Evolutionary conservation across 2,797 vertebrate genomes (phyloP), one percentile per base, ranked within the genome.

Genomic region (Pogonophryne albipinna): DNA sequence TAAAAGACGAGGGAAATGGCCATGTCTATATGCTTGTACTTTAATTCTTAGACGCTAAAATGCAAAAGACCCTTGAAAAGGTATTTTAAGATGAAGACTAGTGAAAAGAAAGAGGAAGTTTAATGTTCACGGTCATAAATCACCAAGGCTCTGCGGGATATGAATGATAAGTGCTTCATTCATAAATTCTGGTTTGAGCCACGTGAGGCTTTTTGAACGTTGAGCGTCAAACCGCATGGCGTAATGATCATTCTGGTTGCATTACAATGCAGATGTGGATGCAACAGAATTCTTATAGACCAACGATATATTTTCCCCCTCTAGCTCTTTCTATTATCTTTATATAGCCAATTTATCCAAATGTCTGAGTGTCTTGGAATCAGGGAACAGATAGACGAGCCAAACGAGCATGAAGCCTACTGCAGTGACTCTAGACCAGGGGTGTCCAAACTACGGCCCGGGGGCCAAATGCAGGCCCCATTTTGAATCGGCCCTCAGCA

Each of bases 121-220:
- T 76, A 66, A 83, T 89, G 88, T 88, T 79, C 68, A 65, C 9
- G n/a, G 64, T 67, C 59, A 71, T 91, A 85, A 89, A 92, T 91
- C 89, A 92, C 6, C 1, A 45, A 10, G 20, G 17, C 62, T 67
- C 58, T n/a, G 51, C 20, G 78, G 83, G 67, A 62, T 74, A 56
- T 83, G 73, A 87, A 86, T 83, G 83, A 76, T 78, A 76, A 84
- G 78, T 59, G 79, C 56, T 47, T 79, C 60, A 58, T 88, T 85
- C 73, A 82, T 74, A 62, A 73, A 73, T 82, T 51, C 58, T n/a
- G 23, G 57, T 84, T 76, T 63, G 58, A 73, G 66, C 76, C 68
- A 65, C 16, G 34, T 56, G 66, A 71, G 60, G 52, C 4, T 55
- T 78, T 67, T 68, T 61, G 63, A 65, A 72, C 50, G 10, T 49